phyloP scores from a whole-genome alignment of 2,797 vertebrate species.

The Anabas testudineus region DNA sequence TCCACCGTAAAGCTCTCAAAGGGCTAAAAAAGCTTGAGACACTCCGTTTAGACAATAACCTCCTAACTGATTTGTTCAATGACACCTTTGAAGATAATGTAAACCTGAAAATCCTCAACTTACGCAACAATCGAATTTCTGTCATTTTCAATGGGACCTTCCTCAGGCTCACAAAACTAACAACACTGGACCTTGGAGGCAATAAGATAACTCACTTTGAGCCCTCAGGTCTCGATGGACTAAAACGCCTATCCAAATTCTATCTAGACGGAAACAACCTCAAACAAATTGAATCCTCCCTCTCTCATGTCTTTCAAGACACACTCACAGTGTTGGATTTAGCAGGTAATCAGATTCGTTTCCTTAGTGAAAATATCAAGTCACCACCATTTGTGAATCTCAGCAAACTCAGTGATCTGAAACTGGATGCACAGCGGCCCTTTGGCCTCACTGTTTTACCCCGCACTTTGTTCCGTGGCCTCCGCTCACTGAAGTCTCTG shows the following conservation, averaged over 20 bases:
- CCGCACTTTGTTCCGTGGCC: slow-evolving; percentile 78
- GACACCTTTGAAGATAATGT: slow-evolving; percentile 81
- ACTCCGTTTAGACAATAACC: slow-evolving; percentile 89
- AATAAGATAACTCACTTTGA: slow-evolving; percentile 85
- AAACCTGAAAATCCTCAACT: slow-evolving; percentile 82
- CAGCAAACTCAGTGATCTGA: slow-evolving; percentile 80
- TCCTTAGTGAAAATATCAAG: slow-evolving; percentile 32
- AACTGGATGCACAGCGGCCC: slow-evolving; percentile 81
- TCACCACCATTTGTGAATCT: slow-evolving; percentile 87
- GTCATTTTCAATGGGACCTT: slow-evolving; percentile 86
- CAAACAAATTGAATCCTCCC: slow-evolving; percentile 63
- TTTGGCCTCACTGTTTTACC: slow-evolving; percentile 81
- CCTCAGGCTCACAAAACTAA: slow-evolving; percentile 70
- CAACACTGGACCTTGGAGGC: slow-evolving; percentile 85
- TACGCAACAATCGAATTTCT: slow-evolving; percentile 87
- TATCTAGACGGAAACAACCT: slow-evolving; percentile 89
- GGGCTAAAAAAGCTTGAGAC: slow-evolving; percentile 75
- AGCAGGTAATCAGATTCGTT: slow-evolving; percentile 77
- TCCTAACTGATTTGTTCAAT: slow-evolving; percentile 82
- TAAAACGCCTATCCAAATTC: slow-evolving; percentile 80
- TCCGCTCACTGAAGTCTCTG: slow-evolving; percentile 74
- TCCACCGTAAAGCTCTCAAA: slow-evolving; percentile 74
- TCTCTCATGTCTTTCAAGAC: slow-evolving; percentile 72
- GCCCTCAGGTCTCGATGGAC: slow-evolving; percentile 77
- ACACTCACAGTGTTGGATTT: slow-evolving; percentile 85